Evolutionary conservation across 2,113 vertebrate genomes (phyloP), one percentile per base, ranked within the genome.

Genomic region (Octodon degus): DNA sequence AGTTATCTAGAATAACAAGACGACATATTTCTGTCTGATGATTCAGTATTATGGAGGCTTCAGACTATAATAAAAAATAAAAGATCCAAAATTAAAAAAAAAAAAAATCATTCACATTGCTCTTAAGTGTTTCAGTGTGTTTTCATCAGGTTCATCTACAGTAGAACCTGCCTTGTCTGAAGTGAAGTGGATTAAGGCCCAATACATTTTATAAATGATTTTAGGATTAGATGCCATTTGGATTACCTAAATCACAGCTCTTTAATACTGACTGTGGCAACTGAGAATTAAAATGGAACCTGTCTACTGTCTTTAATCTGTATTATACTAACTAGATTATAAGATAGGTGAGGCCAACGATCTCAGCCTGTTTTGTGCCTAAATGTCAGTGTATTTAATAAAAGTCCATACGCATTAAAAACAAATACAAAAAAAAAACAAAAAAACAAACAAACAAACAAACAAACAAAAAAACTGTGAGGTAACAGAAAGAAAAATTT

Each of bases 1-100:
- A 91, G 95, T 95, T 98, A 97, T 76, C 86, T 98, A 80, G 97
- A 98, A 89, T 97, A 98, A 76, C 97, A 98, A 92, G 97, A 97
- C 58, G 97, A 98, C 90, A 98, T 97, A 97, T 96, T 98, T 79
- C 93, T 98, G 50, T 98, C 97, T 62, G 97, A 98, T 89, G 97
- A 98, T 80, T 90, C 97, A 94, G 97, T 97, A 25, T 89, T 98
- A 55, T 88, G 97, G 83, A 97, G 97, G 70, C 97, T 98, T 86
- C 95, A 95, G 67, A 98, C 97, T 0, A 94, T 97, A 86, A 97
- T 98, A 87, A 97, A 84, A 98, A 98, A 68, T 97, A 98, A 62
- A 98, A 97, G 86, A 96, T 95, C 53, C 97, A 97, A 76, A 97
- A 58, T 93, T 20, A 25, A 25, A 62, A 62, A 24, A 62, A 24